Conservation (phyloP, 53 echinoderm and acorn worm genomes). For the Arbacia lixula region DNA sequence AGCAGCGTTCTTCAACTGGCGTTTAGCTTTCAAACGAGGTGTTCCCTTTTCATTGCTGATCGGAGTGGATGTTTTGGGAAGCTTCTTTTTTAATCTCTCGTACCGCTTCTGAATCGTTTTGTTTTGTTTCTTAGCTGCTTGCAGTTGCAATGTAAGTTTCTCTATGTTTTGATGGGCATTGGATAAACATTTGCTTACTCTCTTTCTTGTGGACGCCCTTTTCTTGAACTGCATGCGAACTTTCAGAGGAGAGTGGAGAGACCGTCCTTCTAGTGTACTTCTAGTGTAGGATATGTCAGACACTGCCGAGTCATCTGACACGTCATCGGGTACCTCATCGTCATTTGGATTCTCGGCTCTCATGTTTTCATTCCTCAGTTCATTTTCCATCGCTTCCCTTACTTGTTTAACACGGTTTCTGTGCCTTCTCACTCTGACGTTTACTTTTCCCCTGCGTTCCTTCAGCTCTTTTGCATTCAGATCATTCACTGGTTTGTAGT, state of each 20-base stretch:
- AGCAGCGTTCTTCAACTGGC: conserved; percentile 2
- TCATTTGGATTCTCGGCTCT: not conserved
- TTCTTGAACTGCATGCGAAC: conserved; percentile 17
- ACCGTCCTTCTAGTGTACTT: not conserved
- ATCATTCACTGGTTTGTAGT: conserved; percentile 29
- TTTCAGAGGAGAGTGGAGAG: not conserved
- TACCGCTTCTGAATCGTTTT: conserved; percentile 43
- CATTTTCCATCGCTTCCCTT: conserved; percentile 10
- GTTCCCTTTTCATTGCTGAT: not conserved
- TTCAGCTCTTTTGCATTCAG: conserved; percentile 1
- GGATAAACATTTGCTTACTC: conserved; percentile 30
- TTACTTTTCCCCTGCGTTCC: conserved; percentile 11
- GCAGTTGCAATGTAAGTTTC: conserved; percentile 9
- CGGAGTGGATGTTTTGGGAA: not conserved
- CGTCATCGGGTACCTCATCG: not conserved
- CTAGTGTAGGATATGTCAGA: conserved; percentile 35
- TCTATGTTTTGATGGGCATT: conserved; percentile 29
- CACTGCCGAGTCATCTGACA: conserved; percentile 28
- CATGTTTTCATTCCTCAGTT: not conserved
- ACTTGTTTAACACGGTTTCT: conserved; percentile 3
- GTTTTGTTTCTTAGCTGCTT: conserved; percentile 36
- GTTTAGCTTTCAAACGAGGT: conserved; percentile 21
- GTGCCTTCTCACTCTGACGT: conserved; percentile 31
- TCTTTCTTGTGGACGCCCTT: conserved; percentile 5
- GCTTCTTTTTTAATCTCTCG: conserved; percentile 15